Evolutionary conservation across 2,888 invertebrate species (phyloP), one percentile per base, ranked within the genome.

Genomic region (Diaphora mendica): DNA sequence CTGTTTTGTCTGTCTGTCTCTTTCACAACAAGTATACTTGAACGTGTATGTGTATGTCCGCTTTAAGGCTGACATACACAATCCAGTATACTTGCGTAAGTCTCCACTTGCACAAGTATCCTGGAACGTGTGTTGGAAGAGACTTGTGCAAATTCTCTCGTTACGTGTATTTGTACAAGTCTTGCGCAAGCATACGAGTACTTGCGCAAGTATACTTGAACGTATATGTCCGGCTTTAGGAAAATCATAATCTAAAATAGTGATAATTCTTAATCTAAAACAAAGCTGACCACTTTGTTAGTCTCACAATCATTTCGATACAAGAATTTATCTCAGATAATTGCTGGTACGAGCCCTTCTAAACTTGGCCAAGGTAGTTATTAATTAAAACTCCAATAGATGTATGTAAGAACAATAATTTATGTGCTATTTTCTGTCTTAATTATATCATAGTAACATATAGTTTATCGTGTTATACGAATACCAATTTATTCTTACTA

Each of bases 301-400:
- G 75, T 68, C 77, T 79, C 74, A 75, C 66, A 74, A 79, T 74
- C 71, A 77, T 80, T 77, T 66, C 72, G 71, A 65, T 74, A 68
- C 44, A 68, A 74, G 73, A 80, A 85, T 82, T 77, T 83, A 85
- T 80, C 73, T 51, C 68, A 77, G 70, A 70, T 83, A 85, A 81
- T 79, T 77, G 72, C 64, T 68, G 68, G 72, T 84, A 82, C 78
- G 70, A 82, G 87, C 88, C 91, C 90, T 91, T 91, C 87, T 88
- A 91, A 75, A 86, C 82, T 84, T 87, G 87, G 86, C 88, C 91
- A 90, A 90, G 91, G 91, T 75, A 68, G 73, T 84, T 77, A 84
- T 85, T 80, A 79, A 83, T 85, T 77, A 75, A 77, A 80, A 77
- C 64, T 77, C 71, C 79, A 80, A 83, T 81, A 71, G 76, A 74